Percentiles rank a stretch among this genome's conserved stretches.
Evolutionary conservation across 2,797 vertebrate genomes (phyloP).

Genomic region (Sebastes flavidus): DNA sequence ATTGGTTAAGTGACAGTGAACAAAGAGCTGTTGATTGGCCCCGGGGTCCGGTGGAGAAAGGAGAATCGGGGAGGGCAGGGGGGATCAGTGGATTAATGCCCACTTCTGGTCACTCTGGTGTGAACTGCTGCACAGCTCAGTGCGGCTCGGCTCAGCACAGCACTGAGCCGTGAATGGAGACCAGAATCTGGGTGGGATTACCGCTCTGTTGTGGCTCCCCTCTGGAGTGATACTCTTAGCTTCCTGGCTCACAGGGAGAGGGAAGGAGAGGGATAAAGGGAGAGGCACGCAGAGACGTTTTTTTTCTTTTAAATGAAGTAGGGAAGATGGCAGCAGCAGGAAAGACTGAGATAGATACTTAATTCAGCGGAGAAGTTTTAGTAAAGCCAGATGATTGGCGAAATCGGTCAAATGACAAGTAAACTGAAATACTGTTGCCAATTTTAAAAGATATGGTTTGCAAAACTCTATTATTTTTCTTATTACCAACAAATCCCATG

Average conservation of each 20-base stretch:
- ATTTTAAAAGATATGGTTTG: not conserved
- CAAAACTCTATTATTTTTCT: not conserved
- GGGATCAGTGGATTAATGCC: slow-evolving; percentile 68
- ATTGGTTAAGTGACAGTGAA: slow-evolving; percentile 77
- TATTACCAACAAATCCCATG: not conserved
- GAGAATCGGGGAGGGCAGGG: slow-evolving; percentile 30
- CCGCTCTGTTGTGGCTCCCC: slow-evolving; percentile 49
- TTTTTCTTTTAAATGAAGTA: not conserved
- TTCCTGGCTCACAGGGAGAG: slow-evolving; percentile 50
- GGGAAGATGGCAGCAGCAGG: not conserved
- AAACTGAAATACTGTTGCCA: not conserved
- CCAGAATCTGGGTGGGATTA: slow-evolving; percentile 69
- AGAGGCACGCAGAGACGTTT: not conserved
- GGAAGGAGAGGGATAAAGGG: not conserved
- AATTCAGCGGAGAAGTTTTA: not conserved
- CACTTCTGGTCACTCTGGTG: slow-evolving; percentile 72
- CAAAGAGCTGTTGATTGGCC: slow-evolving; percentile 78
- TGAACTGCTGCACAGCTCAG: slow-evolving; percentile 64
- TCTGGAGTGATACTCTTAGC: slow-evolving; percentile 63
- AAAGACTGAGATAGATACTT: not conserved
- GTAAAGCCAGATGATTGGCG: not conserved
- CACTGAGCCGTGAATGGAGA: slow-evolving; percentile 52
- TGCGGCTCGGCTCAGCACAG: slow-evolving; percentile 44
- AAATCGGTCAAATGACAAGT: not conserved
- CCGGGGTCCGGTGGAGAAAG: slow-evolving; percentile 45